Conservation (phyloP, 2,797 vertebrate genomes). For the Pantherophis vulpinus region DNA sequence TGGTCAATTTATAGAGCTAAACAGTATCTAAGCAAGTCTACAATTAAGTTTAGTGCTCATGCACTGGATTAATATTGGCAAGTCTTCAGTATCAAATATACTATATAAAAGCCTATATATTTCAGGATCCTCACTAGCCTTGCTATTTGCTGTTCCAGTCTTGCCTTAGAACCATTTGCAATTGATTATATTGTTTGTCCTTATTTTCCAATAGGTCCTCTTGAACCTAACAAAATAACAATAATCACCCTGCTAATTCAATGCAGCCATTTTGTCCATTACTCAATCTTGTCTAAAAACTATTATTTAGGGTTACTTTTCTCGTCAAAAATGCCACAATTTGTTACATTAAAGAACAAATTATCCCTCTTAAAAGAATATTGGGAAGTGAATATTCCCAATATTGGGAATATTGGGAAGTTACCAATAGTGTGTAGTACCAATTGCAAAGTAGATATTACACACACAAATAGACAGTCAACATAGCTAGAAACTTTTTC, state of each 20-base stretch:
- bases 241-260: neutral
- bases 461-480: neutral
- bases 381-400: neutral
- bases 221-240: neutral
- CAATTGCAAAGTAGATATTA: constrained; percentile 39
- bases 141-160: neutral
- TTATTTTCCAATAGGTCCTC: neutral
- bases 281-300: neutral
- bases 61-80: constrained; percentile 1
- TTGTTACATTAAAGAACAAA: neutral
- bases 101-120: neutral
- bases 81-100: neutral
- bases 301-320: neutral
- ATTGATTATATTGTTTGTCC: neutral
- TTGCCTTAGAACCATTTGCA: neutral
- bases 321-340: neutral
- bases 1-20: constrained; percentile 36
- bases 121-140: accelerated
- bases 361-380: neutral
- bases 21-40: constrained; percentile 31
- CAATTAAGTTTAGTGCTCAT: constrained; percentile 26
- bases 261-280: neutral
- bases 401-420: neutral
- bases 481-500: neutral
- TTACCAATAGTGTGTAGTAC: constrained; percentile 11